Conservation (phyloP, 2,113 vertebrate genomes). For the Nannobrachium achirus region DNA sequence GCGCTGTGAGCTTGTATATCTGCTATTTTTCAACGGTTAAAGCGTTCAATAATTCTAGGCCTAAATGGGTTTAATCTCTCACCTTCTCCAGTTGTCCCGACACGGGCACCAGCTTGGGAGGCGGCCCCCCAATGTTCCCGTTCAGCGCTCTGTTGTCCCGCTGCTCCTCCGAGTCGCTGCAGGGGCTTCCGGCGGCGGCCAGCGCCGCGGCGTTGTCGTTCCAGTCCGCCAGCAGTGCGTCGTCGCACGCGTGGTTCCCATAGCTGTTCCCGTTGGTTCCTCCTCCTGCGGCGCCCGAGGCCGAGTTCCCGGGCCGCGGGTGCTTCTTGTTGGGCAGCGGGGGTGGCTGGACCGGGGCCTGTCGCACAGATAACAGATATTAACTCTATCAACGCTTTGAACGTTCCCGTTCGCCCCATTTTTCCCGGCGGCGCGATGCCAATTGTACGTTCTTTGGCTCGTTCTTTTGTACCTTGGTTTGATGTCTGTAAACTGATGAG, state of each 20-base stretch:
- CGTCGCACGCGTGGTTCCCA: constrained; percentile 80
- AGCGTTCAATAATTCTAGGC: too few species aligned
- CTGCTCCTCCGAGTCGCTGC: constrained; percentile 87
- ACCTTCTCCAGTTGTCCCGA: constrained; percentile 97
- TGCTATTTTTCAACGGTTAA: too few species aligned
- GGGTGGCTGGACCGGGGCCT: constrained; percentile 56
- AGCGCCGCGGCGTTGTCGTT: constrained; percentile 77
- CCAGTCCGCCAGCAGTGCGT: constrained; percentile 84
- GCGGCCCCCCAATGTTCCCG: constrained; percentile 88
- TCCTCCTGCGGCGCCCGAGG: constrained; percentile 21
- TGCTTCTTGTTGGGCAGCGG: constrained; percentile 79
- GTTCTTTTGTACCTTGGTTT: too few species aligned
- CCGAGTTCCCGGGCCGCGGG: constrained; percentile 63
- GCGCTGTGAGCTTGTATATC: too few species aligned
- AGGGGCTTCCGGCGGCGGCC: constrained; percentile 83
- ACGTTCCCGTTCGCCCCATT: too few species aligned
- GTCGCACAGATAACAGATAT: constrained; percentile 13
- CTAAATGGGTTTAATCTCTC: too few species aligned
- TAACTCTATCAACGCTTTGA: too few species aligned
- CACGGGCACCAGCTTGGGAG: constrained; percentile 93
- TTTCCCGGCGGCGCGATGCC: too few species aligned
- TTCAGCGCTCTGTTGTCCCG: constrained; percentile 81
- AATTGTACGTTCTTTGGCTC: too few species aligned
- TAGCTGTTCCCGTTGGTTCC: constrained; percentile 75
- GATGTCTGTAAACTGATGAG: too few species aligned